A percentile compares a stretch with the other conserved stretches of the same genome.
These are phyloP conservation scores for Cecropterus lyciades DNA, from an alignment of 1,140 invertebrate genomes.

Conservation along the genomic window DNA sequence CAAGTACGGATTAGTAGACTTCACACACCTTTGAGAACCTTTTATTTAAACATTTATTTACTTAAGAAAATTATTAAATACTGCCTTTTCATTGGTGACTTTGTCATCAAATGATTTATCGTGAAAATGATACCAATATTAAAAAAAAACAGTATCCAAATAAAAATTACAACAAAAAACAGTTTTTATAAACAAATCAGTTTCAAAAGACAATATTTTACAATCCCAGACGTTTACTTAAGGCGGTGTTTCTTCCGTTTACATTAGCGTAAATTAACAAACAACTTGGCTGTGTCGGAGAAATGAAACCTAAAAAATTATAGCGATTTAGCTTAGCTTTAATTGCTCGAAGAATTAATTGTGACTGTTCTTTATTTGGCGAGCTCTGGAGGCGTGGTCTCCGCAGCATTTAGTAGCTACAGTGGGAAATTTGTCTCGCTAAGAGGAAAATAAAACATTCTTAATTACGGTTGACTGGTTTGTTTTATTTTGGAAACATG, in stretches of 20 bases:
- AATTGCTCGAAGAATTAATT: constrained; percentile 34
- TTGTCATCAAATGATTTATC: no score
- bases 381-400: constrained; percentile 7
- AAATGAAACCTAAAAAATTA: constrained; percentile 27
- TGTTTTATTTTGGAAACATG: not conserved
- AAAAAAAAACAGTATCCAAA: no score
- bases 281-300: constrained; percentile 8
- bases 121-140: no score
- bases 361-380: constrained; percentile 25
- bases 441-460: constrained; percentile 11
- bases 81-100: no score
- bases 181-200: not conserved
- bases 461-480: constrained; percentile 3
- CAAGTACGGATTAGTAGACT: no score
- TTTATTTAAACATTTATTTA: no score
- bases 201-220: not conserved
- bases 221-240: not conserved
- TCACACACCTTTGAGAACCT: no score
- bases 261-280: constrained; percentile 7
- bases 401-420: constrained; percentile 15
- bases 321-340: constrained; percentile 30
- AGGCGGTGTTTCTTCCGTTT: not conserved
- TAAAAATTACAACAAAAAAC: no score
- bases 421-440: constrained; percentile 11
- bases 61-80: no score